Base-by-base conservation (phyloP, 2,797 vertebrate genomes). In the Danionella dracula region DNA sequence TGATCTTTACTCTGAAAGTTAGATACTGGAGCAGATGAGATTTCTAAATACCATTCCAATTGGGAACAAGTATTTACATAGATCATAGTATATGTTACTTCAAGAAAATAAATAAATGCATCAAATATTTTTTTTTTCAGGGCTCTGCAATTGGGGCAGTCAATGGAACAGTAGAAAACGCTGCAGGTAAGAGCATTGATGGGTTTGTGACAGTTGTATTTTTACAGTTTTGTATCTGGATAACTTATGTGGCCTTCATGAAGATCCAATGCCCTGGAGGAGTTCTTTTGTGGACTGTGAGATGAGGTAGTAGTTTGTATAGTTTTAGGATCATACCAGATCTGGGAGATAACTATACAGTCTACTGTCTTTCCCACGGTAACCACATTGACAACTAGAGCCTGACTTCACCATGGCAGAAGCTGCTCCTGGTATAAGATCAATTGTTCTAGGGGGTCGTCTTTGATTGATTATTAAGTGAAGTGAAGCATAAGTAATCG, bases 261-360 rank as follows among this genome's bases (percentile, higher is more conserved):
- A 17, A 35, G 20, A 11, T 27, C 13, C 11, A 3, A 6, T 27
- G 4, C 19, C 9, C 40, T 35, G 10, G 5, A 32, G 27, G 4
- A 35, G 21, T 34, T 32, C 56, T 67, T 10, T 16, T 79, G 86
- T 79, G 65, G 88, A 84, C 84, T 90, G 83, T 92, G 92, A 90
- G 93, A 81, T 97, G 95, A 98, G 95, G 95, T 98, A 98, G 95
- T 98, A 97, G 94, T 96, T 98, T 97, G 95, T 97, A 97, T 97
- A 96, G 94, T 97, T 97, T 95, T 94, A 94, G 93, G 94, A 94
- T 97, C 92, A 95, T 90, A 96, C 91, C 94, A 93, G 93, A 93
- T 94, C 93, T 95, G 90, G 94, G 95, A 95, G 95, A 96, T 96
- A 96, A 97, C 95, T 97, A 95, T 97, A 95, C 95, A 96, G 92